A percentile compares a stretch with the other conserved stretches of the same genome.
These are phyloP conservation scores for Melitaea cinxia DNA, from an alignment of 1,140 invertebrate genomes.

Conservation along the genomic window DNA sequence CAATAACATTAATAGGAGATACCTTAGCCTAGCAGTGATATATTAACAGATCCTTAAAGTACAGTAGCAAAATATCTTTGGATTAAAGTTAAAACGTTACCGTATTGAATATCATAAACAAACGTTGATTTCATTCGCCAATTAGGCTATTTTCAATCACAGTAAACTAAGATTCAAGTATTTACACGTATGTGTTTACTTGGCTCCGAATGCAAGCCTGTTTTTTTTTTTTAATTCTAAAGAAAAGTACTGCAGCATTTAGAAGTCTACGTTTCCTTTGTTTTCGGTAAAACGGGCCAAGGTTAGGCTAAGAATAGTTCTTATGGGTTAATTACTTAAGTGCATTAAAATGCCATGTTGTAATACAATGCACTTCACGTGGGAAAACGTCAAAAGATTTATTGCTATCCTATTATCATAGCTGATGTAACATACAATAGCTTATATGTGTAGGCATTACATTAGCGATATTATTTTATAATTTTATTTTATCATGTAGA, in stretches of 20 bases:
- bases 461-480: too few species aligned
- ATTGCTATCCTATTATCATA: too few species aligned
- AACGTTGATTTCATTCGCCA: neutral
- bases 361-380: neutral
- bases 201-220: neutral
- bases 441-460: too few species aligned
- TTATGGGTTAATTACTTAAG: neutral
- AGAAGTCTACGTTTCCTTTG: neutral
- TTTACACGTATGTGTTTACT: neutral
- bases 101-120: neutral
- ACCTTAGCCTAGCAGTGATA: too few species aligned
- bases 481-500: too few species aligned
- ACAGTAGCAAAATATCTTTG: too few species aligned
- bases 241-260: neutral
- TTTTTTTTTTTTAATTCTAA: neutral
- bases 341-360: neutral
- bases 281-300: neutral
- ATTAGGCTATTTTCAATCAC: neutral
- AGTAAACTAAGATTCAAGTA: too few species aligned
- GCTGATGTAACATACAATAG: too few species aligned
- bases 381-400: too few species aligned
- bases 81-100: too few species aligned
- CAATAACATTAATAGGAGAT: too few species aligned
- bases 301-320: neutral
- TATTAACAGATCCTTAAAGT: too few species aligned